These are phyloP conservation scores for Dryoscopus gambensis DNA, from an alignment of 2,113 vertebrate species.

Conservation along the genomic window DNA sequence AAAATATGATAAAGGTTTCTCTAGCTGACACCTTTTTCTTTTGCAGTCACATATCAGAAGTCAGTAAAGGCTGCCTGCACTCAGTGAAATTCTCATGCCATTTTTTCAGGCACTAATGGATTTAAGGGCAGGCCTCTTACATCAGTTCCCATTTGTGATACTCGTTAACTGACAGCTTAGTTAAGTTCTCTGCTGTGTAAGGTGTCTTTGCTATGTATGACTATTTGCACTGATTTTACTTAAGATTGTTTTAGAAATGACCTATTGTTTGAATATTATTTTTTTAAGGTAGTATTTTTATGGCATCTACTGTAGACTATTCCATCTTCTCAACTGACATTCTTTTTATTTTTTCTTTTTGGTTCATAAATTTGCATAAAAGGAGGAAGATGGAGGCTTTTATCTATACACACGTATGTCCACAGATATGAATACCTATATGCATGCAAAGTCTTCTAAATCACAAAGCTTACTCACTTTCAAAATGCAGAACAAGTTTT, in stretches of 20 bases:
- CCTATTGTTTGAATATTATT: not conserved
- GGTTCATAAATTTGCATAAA: not conserved
- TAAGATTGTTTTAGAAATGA: not conserved
- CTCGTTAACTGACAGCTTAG: not conserved
- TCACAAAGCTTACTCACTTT: not conserved
- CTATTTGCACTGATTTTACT: not conserved
- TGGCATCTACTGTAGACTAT: not conserved
- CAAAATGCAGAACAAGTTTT: not conserved
- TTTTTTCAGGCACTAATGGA: not conserved
- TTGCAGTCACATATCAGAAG: not conserved
- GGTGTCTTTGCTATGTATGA: not conserved
- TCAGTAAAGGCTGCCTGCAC: not conserved
- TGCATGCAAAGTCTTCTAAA: not conserved
- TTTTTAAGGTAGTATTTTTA: not conserved
- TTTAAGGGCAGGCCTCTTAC: not conserved
- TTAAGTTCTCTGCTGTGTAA: not conserved
- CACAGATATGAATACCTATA: rapidly evolving
- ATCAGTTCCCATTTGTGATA: not conserved
- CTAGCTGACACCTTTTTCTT: not conserved
- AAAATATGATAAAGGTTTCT: not conserved
- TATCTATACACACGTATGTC: not conserved
- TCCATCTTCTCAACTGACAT: not conserved
- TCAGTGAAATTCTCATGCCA: not conserved
- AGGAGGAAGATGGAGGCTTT: not conserved
- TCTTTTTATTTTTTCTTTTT: not conserved